Percentiles rank a stretch among this genome's conserved stretches.
phyloP scores from a whole-genome alignment of 1,140 invertebrate genomes.

The Bicyclus anynana region DNA sequence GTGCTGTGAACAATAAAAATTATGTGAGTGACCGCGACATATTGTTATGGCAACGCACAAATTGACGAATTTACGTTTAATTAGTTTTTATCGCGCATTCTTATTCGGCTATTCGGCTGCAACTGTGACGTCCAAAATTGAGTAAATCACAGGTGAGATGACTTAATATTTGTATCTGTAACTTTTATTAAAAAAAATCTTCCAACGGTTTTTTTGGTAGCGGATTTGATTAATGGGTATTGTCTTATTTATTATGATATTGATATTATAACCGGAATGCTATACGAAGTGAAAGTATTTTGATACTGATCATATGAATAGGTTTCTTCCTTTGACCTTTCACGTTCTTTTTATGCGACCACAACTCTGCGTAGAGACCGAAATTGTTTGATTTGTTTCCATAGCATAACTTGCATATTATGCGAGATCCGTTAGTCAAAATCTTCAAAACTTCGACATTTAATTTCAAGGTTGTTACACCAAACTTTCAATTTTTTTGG shows the following conservation, averaged over 20 bases:
- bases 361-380: background rate
- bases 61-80: conserved; percentile 29
- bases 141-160: conserved; percentile 36
- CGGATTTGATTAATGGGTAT: too few species aligned
- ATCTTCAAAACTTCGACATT: too few species aligned
- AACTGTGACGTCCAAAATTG: conserved; percentile 27
- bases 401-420: background rate
- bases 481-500: too few species aligned
- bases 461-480: too few species aligned
- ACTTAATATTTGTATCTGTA: conserved; percentile 25
- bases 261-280: background rate
- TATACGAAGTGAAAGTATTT: conserved; percentile 23
- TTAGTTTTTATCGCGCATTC: conserved; percentile 38
- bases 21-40: conserved; percentile 29
- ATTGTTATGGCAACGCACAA: conserved; percentile 24
- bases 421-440: too few species aligned
- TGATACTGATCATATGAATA: conserved; percentile 11
- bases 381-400: background rate
- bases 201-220: conserved; percentile 21
- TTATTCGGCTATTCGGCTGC: conserved; percentile 44
- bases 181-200: too few species aligned
- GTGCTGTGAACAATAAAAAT: conserved; percentile 12
- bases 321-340: conserved; percentile 16
- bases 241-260: too few species aligned
- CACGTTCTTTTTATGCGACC: conserved; percentile 1